phyloP scores from a whole-genome alignment of 2,888 invertebrate species.

The Drosophila histrio region DNA sequence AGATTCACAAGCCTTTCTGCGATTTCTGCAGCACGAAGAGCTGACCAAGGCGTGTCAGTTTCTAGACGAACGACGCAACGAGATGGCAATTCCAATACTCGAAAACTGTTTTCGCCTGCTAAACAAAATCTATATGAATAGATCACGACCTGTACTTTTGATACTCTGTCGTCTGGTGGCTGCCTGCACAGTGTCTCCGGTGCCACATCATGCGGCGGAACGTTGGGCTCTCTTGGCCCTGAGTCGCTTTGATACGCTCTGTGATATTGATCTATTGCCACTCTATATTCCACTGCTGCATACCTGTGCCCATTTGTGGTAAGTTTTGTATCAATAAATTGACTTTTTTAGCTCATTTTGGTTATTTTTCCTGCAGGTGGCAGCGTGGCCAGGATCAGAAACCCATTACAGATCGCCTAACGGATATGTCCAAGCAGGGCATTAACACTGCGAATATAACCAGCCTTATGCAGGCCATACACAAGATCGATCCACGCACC shows the following conservation, averaged over 20 bases:
- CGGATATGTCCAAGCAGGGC: slow-evolving; percentile 87
- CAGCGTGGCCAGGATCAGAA: slow-evolving; percentile 87
- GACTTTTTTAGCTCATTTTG: too few species aligned
- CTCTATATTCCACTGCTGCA: slow-evolving; percentile 89
- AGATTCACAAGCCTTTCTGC: slow-evolving; percentile 86
- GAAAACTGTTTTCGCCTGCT: slow-evolving; percentile 89
- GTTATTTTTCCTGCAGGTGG: slow-evolving; percentile 86
- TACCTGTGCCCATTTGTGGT: slow-evolving; percentile 88
- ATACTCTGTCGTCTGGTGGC: slow-evolving; percentile 89
- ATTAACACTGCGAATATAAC: slow-evolving; percentile 87
- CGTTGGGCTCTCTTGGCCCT: slow-evolving; percentile 89
- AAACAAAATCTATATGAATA: slow-evolving; percentile 87
- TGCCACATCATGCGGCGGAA: slow-evolving; percentile 87
- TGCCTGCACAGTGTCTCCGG: slow-evolving; percentile 84
- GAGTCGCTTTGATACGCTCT: slow-evolving; percentile 89
- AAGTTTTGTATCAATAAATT: slow-evolving; percentile 52
- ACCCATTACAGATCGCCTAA: slow-evolving; percentile 86
- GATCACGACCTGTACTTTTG: slow-evolving; percentile 88
- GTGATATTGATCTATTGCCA: slow-evolving; percentile 88
- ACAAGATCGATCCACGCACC: slow-evolving; percentile 85
- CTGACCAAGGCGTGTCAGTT: slow-evolving; percentile 86
- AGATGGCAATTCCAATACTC: slow-evolving; percentile 87
- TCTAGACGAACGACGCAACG: slow-evolving; percentile 86
- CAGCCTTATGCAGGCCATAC: slow-evolving; percentile 88
- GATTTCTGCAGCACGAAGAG: slow-evolving; percentile 89